Conservation (phyloP, 1,140 invertebrate genomes). For the Sinonovacula constricta region DNA sequence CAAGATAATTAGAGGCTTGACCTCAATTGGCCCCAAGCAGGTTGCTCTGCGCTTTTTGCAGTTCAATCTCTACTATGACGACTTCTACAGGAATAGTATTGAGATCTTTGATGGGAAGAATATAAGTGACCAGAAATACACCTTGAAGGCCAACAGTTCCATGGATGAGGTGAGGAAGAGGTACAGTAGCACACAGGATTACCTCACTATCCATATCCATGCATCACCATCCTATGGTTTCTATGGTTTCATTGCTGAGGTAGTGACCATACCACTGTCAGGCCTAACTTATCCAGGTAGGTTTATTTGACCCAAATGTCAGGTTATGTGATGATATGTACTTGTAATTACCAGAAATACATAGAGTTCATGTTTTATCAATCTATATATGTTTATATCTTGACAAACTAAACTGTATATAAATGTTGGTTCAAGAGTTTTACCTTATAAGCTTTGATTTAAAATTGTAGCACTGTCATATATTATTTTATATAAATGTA, state of each 20-base stretch:
- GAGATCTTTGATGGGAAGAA: conserved; percentile 95
- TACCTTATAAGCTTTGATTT: too few species aligned
- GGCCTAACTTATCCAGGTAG: conserved; percentile 71
- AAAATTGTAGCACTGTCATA: too few species aligned
- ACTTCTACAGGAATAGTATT: conserved; percentile 90
- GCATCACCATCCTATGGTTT: conserved; percentile 94
- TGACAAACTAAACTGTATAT: neutral
- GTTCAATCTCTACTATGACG: conserved; percentile 96
- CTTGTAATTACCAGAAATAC: conserved; percentile 6
- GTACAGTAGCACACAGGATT: conserved; percentile 60
- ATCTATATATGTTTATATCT: conserved; percentile 3
- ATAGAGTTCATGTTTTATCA: neutral
- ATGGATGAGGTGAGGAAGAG: conserved; percentile 41
- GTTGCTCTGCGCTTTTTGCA: conserved; percentile 85
- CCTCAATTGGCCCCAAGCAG: conserved; percentile 54
- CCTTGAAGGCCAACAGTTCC: conserved; percentile 65
- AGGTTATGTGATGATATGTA: conserved; percentile 4
- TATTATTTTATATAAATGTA: too few species aligned
- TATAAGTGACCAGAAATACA: conserved; percentile 84
- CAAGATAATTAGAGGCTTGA: conserved; percentile 90
- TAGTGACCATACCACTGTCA: conserved; percentile 90
- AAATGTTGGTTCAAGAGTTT: too few species aligned
- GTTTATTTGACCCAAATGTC: too few species aligned
- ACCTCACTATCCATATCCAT: conserved; percentile 92
- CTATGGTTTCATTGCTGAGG: conserved; percentile 99